phyloP scores from a whole-genome alignment of 2,113 vertebrate species.

The Mionectes macconnelli region DNA sequence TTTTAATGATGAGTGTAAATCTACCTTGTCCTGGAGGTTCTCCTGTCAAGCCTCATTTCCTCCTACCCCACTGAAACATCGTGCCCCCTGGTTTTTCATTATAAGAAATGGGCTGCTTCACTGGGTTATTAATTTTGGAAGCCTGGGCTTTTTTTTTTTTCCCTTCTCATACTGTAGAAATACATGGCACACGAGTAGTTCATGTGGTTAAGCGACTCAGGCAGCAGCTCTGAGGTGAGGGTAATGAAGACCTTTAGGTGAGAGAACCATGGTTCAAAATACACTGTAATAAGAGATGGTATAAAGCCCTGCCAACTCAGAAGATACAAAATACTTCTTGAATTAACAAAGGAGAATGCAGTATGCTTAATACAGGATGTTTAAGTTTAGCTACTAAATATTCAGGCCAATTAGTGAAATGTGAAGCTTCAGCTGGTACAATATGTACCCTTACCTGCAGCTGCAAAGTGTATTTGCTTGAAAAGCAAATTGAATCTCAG shows the following conservation, averaged over 20 bases:
- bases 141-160: neutral
- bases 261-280: neutral
- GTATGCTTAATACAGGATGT: neutral
- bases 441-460: neutral
- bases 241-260: neutral
- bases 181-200: neutral
- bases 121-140: constrained; percentile 4
- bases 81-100: neutral
- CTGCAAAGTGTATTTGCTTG: neutral
- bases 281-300: neutral
- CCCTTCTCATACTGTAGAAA: neutral
- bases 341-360: neutral
- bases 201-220: neutral
- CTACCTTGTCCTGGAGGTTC: neutral
- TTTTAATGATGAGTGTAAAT: neutral
- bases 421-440: neutral
- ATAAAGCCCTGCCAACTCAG: neutral
- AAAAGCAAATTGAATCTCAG: neutral
- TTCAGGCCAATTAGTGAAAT: neutral
- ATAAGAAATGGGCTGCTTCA: neutral
- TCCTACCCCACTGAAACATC: neutral
- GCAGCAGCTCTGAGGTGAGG: neutral
- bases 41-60: neutral
- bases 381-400: neutral
- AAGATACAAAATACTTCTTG: neutral